Evolutionary conservation across 2,113 vertebrate species (phyloP).

Genomic region (Grus americana): DNA sequence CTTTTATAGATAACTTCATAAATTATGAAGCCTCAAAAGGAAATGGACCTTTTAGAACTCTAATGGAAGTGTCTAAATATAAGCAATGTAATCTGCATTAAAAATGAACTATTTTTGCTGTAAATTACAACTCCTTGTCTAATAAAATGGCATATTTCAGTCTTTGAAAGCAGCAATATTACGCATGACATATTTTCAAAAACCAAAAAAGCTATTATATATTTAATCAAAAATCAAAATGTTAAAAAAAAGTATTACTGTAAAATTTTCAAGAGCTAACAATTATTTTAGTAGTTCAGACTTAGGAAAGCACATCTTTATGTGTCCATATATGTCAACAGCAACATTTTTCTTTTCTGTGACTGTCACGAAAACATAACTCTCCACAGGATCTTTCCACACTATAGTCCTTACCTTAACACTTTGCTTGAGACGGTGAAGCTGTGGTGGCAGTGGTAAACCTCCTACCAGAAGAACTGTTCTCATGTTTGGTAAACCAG

Average conservation of each 20-base stretch:
- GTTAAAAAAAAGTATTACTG: neutral
- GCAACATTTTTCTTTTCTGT: neutral
- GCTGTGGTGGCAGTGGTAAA: constrained; percentile 90
- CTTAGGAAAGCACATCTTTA: neutral
- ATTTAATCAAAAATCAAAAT: neutral
- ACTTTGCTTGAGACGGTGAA: constrained; percentile 86
- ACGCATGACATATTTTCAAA: neutral
- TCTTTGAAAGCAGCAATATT: neutral
- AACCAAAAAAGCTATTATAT: neutral
- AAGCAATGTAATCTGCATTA: neutral
- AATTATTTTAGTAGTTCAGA: neutral
- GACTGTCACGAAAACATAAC: accelerated
- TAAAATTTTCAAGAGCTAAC: neutral
- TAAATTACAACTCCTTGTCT: neutral
- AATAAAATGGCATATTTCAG: neutral
- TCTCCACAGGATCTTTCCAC: neutral
- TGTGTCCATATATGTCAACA: accelerated
- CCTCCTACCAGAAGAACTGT: constrained; percentile 93
- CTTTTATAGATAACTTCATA: neutral
- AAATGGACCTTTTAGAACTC: neutral
- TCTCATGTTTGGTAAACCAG: constrained; percentile 88
- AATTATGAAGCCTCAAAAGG: neutral
- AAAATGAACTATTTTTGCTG: neutral
- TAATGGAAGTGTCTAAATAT: neutral
- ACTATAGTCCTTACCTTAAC: constrained; percentile 81